Evolutionary conservation across 2,113 vertebrate genomes (phyloP).

Genomic region (Prionailurus bengalensis): DNA sequence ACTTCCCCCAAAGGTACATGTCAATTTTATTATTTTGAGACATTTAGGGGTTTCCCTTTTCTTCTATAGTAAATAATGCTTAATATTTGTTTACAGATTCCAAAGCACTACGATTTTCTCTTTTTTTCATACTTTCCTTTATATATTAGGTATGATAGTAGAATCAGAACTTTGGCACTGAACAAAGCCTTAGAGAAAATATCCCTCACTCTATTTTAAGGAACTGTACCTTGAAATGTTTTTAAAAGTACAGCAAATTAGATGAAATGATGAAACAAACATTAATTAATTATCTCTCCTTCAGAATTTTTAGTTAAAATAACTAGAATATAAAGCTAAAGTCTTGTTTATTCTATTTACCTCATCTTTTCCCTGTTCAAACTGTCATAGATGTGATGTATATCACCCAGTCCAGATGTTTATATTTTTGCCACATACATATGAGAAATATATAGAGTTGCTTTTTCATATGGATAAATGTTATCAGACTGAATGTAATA

Average conservation of each 20-base stretch:
- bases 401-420: not conserved
- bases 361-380: not conserved
- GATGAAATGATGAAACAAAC: slow-evolving; percentile 9
- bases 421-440: not conserved
- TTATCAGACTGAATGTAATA: not conserved
- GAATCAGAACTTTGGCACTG: slow-evolving; percentile 19
- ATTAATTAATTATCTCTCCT: not conserved
- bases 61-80: not conserved
- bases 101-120: not conserved
- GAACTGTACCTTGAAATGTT: not conserved
- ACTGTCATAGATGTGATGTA: not conserved
- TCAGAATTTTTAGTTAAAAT: slow-evolving; percentile 44
- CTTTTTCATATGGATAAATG: not conserved
- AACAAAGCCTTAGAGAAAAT: not conserved
- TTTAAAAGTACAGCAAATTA: not conserved
- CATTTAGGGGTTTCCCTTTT: not conserved
- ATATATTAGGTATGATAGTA: not conserved
- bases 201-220: not conserved
- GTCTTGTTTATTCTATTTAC: not conserved
- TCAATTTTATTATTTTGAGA: slow-evolving; percentile 43
- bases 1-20: not conserved
- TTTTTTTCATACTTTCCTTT: not conserved
- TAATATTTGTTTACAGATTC: not conserved
- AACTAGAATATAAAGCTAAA: not conserved
- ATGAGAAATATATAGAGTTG: not conserved